Conservation (phyloP, 2,797 vertebrate species). For the Macropus fuliginosus region DNA sequence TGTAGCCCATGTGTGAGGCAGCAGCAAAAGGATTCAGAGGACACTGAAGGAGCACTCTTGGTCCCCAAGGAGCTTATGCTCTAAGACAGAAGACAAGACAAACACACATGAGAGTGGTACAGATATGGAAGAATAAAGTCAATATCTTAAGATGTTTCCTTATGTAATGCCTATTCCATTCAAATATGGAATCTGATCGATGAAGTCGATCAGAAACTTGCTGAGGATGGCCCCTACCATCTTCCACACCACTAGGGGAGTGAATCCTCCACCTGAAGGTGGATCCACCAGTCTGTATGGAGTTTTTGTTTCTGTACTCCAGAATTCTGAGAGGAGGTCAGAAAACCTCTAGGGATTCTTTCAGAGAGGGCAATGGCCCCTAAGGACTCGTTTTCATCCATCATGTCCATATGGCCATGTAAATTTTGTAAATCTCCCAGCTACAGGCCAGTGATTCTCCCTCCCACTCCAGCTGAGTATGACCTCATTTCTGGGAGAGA, state of each 20-base stretch:
- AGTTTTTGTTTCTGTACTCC: neutral
- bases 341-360: neutral
- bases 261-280: neutral
- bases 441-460: neutral
- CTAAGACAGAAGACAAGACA: neutral
- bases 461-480: neutral
- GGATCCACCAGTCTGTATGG: neutral
- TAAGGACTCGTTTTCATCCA: neutral
- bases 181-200: neutral
- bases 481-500: conserved; percentile 6
- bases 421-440: neutral
- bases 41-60: neutral
- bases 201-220: neutral
- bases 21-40: neutral
- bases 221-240: neutral
- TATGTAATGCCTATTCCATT: neutral
- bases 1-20: neutral
- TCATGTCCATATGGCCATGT: neutral
- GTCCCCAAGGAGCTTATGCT: neutral
- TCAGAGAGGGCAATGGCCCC: neutral
- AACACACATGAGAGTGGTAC: neutral
- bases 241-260: neutral
- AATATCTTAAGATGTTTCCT: neutral
- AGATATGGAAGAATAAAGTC: neutral
- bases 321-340: neutral